Evolutionary conservation across 2,888 invertebrate species (phyloP), one percentile per base, ranked within the genome.

Genomic region (Arrhopalites spinosus): DNA sequence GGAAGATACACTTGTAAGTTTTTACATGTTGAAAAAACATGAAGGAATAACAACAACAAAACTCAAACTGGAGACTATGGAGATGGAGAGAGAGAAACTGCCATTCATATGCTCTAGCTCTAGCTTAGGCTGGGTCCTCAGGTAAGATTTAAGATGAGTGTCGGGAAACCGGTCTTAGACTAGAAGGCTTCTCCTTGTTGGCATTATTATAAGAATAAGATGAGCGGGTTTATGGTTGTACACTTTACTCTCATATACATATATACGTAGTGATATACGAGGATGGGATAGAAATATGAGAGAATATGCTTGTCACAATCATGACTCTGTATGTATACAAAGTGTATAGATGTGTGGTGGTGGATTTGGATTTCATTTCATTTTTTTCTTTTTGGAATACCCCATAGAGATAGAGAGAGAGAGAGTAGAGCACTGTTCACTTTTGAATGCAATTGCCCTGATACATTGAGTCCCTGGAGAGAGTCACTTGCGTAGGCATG

Each of bases 81-180:
- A 29, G 61, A 29, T 25, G 20, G 36, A 64, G 64, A 64, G 8
- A 17, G 20, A 64, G 15, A 30, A 30, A 64, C 29, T 30, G 64
- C 20, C 11, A 36, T 20, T 30, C 17, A 30, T 13, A 25, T 36
- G 64, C 2, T 59, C 13, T 59, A 7, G 23, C 25, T n/a, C n/a
- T n/a, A n/a, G 5, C 8, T 59, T 29, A 70, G 36, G 70, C 70
- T 70, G 70, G 56, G 70, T 70, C 70, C 56, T 53, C 70, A 70
- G 70, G 70, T 70, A 70, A 70, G 70, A 70, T 70, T 70, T 70
- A 56, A 30, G 56, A 70, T 30, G 70, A 70, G 56, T 56, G 70
- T 70, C 70, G 56, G n/a, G 70, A 70, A 70, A 70, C 70, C 70
- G 70, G 70, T 70, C 70, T 70, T 70, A 27, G 56, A 2, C 53